Conservation (phyloP, 2,113 vertebrate genomes). For the Channa maculata region DNA sequence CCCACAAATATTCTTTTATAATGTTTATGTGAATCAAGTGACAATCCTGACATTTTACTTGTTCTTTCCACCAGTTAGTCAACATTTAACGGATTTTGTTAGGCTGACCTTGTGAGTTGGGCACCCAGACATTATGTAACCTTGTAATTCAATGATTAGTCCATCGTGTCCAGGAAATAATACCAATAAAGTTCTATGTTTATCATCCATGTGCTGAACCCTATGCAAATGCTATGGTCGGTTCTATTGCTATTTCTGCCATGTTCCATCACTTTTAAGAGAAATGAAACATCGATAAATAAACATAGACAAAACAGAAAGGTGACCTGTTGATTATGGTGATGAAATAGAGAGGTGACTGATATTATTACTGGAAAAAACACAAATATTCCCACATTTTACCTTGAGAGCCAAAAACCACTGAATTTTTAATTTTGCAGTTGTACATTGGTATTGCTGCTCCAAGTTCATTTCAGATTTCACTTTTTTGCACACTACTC, state of each 20-base stretch:
- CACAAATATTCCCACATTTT: too few relatives aligned
- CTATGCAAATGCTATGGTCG: not conserved
- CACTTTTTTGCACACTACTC: too few relatives aligned
- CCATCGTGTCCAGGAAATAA: constrained; percentile 39
- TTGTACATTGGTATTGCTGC: too few relatives aligned
- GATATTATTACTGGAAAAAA: too few relatives aligned
- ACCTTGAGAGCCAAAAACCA: too few relatives aligned
- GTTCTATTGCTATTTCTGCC: not conserved
- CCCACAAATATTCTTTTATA: not conserved
- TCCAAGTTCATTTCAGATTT: too few relatives aligned
- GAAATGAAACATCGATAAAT: constrained; percentile 1
- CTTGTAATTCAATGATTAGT: constrained; percentile 59
- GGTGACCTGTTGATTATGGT: not conserved
- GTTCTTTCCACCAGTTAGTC: not conserved
- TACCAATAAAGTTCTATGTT: constrained; percentile 23
- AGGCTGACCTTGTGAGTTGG: constrained; percentile 60
- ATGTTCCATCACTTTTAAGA: not conserved
- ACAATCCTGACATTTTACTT: constrained; percentile 7
- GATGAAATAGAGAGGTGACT: not conserved
- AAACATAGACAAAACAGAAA: not conserved
- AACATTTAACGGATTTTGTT: constrained; percentile 56
- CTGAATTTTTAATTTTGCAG: too few relatives aligned
- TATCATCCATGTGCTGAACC: not conserved
- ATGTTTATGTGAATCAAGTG: not conserved
- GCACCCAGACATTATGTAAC: constrained; percentile 61